Percentiles rank a stretch among this genome's conserved stretches.
Evolutionary conservation across 2,888 invertebrate genomes (phyloP).

Genomic region (Drosophila helvetica): DNA sequence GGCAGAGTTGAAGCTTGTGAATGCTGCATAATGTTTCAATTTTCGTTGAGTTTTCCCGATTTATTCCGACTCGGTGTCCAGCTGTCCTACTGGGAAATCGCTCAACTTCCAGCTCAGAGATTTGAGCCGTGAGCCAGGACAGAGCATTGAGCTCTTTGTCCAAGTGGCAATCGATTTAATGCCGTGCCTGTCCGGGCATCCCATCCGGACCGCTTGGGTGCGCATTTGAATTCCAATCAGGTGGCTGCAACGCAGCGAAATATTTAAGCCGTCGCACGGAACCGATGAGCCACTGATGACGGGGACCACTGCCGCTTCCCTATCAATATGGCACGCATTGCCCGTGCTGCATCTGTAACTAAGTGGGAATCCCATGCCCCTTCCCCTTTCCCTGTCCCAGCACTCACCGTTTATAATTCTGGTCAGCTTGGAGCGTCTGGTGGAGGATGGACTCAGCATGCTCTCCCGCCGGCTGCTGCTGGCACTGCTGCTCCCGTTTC

Average conservation of each 20-base stretch:
- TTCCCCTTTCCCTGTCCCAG: not conserved
- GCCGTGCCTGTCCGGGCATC: conserved; percentile 40
- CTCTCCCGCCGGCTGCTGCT: conserved; percentile 85
- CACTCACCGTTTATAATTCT: conserved; percentile 89
- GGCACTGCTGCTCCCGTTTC: conserved; percentile 57
- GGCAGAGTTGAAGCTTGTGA: conserved; percentile 10
- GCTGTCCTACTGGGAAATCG: conserved; percentile 23
- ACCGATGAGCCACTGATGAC: conserved; percentile 21
- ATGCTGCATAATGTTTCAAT: conserved; percentile 6
- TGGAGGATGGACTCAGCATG: conserved; percentile 90
- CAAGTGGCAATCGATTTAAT: conserved; percentile 46
- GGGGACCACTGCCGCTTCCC: conserved; percentile 20
- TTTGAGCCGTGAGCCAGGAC: not conserved
- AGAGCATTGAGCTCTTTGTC: conserved; percentile 10
- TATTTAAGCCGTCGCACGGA: conserved; percentile 54
- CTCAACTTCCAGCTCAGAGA: conserved; percentile 12
- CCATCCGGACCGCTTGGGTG: conserved; percentile 49
- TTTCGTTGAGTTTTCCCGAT: conserved; percentile 19
- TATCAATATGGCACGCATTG: conserved; percentile 58
- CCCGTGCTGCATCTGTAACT: conserved; percentile 33
- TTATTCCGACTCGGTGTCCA: conserved; percentile 2
- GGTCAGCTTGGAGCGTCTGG: conserved; percentile 90
- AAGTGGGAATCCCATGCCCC: conserved; percentile 3
- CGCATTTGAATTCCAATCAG: conserved; percentile 73
- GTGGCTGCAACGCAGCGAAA: conserved; percentile 47